Evolutionary conservation across 2,888 invertebrate genomes (phyloP).

Genomic region (Adelognathus sp.): DNA sequence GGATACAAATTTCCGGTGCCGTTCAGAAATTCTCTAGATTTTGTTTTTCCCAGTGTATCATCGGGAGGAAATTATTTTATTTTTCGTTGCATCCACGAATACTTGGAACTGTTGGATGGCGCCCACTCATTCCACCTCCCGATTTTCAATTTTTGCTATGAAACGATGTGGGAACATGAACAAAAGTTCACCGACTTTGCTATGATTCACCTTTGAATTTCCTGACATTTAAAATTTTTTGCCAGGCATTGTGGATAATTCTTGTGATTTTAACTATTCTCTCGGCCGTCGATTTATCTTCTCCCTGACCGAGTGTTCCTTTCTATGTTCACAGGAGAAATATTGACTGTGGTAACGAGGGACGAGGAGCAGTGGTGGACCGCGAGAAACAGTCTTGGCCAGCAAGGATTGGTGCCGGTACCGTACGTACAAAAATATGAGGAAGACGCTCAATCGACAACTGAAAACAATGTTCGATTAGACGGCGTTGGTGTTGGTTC

Average conservation of each 20-base stretch:
- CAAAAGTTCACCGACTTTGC: too few species aligned
- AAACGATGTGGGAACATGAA: too few species aligned
- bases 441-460: slow-evolving; percentile 70
- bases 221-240: too few species aligned
- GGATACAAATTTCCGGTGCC: too few species aligned
- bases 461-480: slow-evolving; percentile 69
- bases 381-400: slow-evolving; percentile 93
- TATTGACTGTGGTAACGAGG: slow-evolving; percentile 94
- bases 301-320: neutral
- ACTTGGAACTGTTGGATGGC: too few species aligned
- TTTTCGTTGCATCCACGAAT: too few species aligned
- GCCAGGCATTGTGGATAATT: neutral
- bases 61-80: too few species aligned
- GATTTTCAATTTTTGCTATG: too few species aligned
- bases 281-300: neutral
- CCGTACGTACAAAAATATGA: slow-evolving; percentile 92
- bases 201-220: too few species aligned
- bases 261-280: neutral
- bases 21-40: too few species aligned
- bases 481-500: slow-evolving; percentile 67
- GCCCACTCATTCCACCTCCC: too few species aligned
- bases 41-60: too few species aligned
- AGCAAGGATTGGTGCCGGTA: slow-evolving; percentile 96
- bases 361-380: slow-evolving; percentile 99
- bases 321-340: slow-evolving; percentile 83